phyloP scores from a whole-genome alignment of 1,140 invertebrate genomes.

The Anadara kagoshimensis region DNA sequence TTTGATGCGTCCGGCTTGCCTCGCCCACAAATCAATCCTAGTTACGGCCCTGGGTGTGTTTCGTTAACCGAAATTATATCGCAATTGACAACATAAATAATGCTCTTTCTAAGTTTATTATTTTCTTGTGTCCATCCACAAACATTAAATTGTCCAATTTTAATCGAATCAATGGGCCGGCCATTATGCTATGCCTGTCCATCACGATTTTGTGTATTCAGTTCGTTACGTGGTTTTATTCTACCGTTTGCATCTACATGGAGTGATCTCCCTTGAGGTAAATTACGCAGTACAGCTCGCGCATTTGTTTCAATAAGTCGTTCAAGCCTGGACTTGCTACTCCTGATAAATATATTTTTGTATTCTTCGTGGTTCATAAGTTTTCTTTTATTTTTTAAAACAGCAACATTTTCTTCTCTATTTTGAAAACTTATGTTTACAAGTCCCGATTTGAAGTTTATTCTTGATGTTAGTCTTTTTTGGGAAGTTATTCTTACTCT shows the following conservation, averaged over 20 bases:
- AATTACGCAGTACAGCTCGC: slow-evolving; percentile 16
- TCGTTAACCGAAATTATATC: no score
- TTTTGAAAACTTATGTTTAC: slow-evolving; percentile 22
- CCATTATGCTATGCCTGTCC: not conserved
- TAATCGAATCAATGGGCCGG: not conserved
- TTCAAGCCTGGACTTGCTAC: slow-evolving; percentile 31
- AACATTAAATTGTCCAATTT: not conserved
- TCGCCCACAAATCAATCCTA: no score
- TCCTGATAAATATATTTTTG: slow-evolving; percentile 20
- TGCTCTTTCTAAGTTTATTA: no score
- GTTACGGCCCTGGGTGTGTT: no score
- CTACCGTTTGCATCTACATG: slow-evolving; percentile 24
- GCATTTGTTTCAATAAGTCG: slow-evolving; percentile 30
- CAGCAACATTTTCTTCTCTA: slow-evolving; percentile 21
- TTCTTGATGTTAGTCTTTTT: slow-evolving; percentile 9
- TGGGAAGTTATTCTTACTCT: slow-evolving; percentile 5
- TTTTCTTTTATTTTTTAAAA: slow-evolving; percentile 25
- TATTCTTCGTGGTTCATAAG: slow-evolving; percentile 4
- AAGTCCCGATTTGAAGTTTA: slow-evolving; percentile 12
- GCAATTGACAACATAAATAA: not conserved
- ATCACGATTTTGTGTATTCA: no score
- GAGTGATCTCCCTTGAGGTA: slow-evolving; percentile 12
- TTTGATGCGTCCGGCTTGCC: no score
- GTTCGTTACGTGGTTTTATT: slow-evolving; percentile 5
- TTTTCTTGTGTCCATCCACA: slow-evolving; percentile 8